phyloP scores from a whole-genome alignment of 1,140 invertebrate genomes.

The Bicyclus anynana region DNA sequence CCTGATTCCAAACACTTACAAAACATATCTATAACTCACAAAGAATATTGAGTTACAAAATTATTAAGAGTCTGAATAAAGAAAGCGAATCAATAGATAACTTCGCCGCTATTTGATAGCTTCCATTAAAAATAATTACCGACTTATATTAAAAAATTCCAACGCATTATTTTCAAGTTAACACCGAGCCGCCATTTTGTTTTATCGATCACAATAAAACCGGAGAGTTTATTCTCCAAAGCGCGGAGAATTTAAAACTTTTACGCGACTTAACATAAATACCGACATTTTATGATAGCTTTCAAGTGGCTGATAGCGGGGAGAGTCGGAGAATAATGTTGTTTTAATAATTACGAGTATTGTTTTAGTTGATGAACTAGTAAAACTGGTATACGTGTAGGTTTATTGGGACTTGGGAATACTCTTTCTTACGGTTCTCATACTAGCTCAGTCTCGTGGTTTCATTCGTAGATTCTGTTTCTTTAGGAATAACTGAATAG shows the following conservation, averaged over 20 bases:
- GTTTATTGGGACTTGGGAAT: background rate
- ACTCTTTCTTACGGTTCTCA: too few species aligned
- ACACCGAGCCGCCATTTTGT: background rate
- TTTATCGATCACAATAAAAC: conserved; percentile 1
- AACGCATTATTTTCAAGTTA: background rate
- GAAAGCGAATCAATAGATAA: background rate
- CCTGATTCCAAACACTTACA: too few species aligned
- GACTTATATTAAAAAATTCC: background rate
- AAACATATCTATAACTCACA: too few species aligned
- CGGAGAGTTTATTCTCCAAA: conserved; percentile 14
- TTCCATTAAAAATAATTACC: background rate
- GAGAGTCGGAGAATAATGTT: conserved; percentile 13
- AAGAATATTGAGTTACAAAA: too few species aligned
- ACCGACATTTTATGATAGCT: conserved; percentile 26
- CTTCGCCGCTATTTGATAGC: background rate
- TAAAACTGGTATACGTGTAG: background rate
- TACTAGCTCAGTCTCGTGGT: too few species aligned
- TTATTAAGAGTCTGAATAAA: too few species aligned
- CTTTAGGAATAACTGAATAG: too few species aligned
- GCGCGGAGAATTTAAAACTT: conserved; percentile 27
- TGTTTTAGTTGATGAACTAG: background rate
- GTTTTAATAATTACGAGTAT: background rate
- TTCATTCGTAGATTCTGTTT: too few species aligned
- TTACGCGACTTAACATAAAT: conserved; percentile 26
- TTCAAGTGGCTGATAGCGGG: conserved; percentile 20